Evolutionary conservation across 2,888 invertebrate species (phyloP).

Genomic region (Opisthograptis luteolata): DNA sequence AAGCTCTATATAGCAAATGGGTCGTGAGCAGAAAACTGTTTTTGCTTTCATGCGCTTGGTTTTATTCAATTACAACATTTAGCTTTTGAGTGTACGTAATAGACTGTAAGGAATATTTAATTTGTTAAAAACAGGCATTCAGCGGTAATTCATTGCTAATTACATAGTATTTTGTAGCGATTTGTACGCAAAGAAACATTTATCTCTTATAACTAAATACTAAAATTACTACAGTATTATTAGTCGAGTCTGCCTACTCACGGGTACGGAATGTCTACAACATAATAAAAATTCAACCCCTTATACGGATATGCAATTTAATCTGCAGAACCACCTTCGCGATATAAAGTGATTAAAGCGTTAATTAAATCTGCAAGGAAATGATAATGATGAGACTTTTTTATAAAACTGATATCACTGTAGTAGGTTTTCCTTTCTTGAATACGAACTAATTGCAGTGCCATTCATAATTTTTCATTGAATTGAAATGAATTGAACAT

Average conservation of each 20-base stretch:
- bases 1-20: no score
- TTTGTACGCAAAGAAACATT: conserved; percentile 14
- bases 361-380: not conserved
- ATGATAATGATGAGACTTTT: not conserved
- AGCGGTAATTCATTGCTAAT: conserved; percentile 16
- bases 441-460: no score
- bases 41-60: no score
- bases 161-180: conserved; percentile 16
- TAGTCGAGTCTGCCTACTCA: conserved; percentile 12
- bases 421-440: no score
- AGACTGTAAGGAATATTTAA: not conserved
- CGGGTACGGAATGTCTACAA: conserved; percentile 19
- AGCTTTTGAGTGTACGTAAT: not conserved
- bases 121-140: not conserved
- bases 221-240: conserved; percentile 14
- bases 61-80: conserved; percentile 5
- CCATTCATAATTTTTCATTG: no score
- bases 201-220: conserved; percentile 18
- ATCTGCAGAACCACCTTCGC: not conserved
- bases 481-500: no score
- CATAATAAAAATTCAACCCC: conserved; percentile 14
- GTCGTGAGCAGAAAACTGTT: no score
- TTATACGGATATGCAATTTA: conserved; percentile 10
- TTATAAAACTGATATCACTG: not conserved
- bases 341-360: not conserved